Base-by-base conservation (phyloP, 2,888 invertebrate species). In the Lordiphosa andalusiaca region DNA sequence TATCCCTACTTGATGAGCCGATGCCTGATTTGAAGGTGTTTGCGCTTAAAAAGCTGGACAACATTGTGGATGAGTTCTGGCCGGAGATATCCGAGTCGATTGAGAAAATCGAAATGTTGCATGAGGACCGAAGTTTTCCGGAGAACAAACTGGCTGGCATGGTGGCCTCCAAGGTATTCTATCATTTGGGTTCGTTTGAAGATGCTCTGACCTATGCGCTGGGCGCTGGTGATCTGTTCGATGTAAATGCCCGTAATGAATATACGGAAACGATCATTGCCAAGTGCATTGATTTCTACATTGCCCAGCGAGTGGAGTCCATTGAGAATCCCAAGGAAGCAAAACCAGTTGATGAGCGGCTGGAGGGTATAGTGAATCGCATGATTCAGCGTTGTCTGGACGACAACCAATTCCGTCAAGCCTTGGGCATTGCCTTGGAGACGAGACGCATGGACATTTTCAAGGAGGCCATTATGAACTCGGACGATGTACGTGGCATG, bases 1-100 rank as follows among this genome's bases (percentile, higher is more conserved):
- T 98, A 87, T 96, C 98, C 90, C 93, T 98, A 84, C 91, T 98
- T 75, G 98, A 98, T 89, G 98, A 98, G 90, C 95, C 96, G 50
- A 95, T 96, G 92, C 93, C 95, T 10, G 97, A 98, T 90, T 91
- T 98, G 58, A 97, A 98, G 90, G 94, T 96, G 23, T 98, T 98
- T 89, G 98, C 98, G 12, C 90, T 99, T 81, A 95, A 95, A 86
- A 97, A 98, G 88, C 91, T 99, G 81, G 95, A 98, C 90, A 92
- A 93, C 86, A 96, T 99, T 84, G 98, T 98, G 1, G 97, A 98
- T 89, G 96, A 97, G 88, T 99, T 99, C 91, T 99, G 98, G 98
- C 97, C 98, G 6, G 98, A 99, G 91, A 98, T 99, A 80, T 98
- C 98, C 0, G 98, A 99, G 90, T 96, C 98, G 10, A 97, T 99